Conservation (phyloP, 2,113 vertebrate species). For the Barnardius zonarius region DNA sequence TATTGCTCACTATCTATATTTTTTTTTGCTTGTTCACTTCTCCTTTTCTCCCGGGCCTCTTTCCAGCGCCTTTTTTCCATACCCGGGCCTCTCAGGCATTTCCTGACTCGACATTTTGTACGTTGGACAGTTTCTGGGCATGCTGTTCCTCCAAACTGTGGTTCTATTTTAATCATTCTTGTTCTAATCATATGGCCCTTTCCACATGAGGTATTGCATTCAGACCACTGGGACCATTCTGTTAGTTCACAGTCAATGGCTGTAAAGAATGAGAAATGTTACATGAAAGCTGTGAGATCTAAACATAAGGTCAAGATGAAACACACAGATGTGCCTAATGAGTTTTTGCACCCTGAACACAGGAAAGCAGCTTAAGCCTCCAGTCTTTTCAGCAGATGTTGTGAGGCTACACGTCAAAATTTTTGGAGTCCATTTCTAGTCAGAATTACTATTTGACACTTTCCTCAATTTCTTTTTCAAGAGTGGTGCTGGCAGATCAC, state of each 20-base stretch:
- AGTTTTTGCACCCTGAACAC: not conserved
- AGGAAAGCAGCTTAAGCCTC: not conserved
- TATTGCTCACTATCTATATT: slow-evolving; percentile 80
- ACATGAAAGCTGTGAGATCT: accelerated
- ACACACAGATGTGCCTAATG: no score
- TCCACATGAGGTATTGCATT: slow-evolving; percentile 97
- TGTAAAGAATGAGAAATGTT: slow-evolving; percentile 18
- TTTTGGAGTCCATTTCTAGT: not conserved
- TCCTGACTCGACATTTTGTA: slow-evolving; percentile 90
- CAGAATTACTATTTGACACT: not conserved
- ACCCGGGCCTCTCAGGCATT: slow-evolving; percentile 84
- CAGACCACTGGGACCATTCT: slow-evolving; percentile 95
- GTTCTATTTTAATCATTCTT: slow-evolving; percentile 87
- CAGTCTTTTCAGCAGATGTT: not conserved
- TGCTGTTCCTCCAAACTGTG: slow-evolving; percentile 90
- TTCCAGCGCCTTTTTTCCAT: slow-evolving; percentile 89
- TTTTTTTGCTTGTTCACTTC: slow-evolving; percentile 82
- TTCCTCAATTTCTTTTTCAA: not conserved
- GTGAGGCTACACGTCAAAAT: not conserved
- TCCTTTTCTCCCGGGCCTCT: slow-evolving; percentile 88
- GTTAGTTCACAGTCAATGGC: slow-evolving; percentile 90
- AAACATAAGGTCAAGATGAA: not conserved
- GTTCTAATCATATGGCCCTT: slow-evolving; percentile 95
- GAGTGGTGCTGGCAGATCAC: not conserved
- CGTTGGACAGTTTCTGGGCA: slow-evolving; percentile 92